Evolutionary conservation across 2,888 invertebrate genomes (phyloP), one percentile per base, ranked within the genome.

Genomic region (Tholera decimalis): DNA sequence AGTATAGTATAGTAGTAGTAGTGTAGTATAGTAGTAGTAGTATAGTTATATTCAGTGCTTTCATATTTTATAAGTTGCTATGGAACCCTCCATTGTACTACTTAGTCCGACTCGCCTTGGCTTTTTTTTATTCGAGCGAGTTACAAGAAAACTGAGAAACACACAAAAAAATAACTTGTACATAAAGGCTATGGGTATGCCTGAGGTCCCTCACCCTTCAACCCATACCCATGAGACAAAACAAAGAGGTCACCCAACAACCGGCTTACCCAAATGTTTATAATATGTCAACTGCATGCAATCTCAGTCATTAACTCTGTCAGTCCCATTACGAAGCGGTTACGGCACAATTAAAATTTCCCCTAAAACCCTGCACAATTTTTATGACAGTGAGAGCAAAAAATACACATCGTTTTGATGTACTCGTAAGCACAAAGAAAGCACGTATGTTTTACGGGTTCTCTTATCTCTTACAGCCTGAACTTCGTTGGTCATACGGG

Each of bases 401-500:
- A 78, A 79, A 80, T n/a, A 47, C 55, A 81, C 76, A 82, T 81
- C 82, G 85, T 83, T 85, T 86, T 85, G 82, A 84, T 85, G 83
- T 79, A 55, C 33, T 44, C 44, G 18, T 46, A 79, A 85, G 82
- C 79, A 87, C 85, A 91, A 89, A 91, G 88, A 91, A 88, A 85
- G 77, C 88, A 86, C 88, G 88, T 89, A 90, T 90, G 88, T 85
- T 90, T 88, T 88, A 88, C 86, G 83, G 78, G 50, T 59, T 47
- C 81, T 78, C 87, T 90, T 91, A 91, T 89, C 89, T 89, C 77
- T 22, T 71, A 46, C 18, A 74, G 79, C 77, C 80, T 83, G 82
- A 86, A 88, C 86, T 88, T 88, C 87, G 87, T 84, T 85, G 88
- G 86, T 84, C 88, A 88, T 89, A 86, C 83, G 84, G 86, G 87